Conservation (phyloP, 2,888 invertebrate species). For the Limulus polyphemus region DNA sequence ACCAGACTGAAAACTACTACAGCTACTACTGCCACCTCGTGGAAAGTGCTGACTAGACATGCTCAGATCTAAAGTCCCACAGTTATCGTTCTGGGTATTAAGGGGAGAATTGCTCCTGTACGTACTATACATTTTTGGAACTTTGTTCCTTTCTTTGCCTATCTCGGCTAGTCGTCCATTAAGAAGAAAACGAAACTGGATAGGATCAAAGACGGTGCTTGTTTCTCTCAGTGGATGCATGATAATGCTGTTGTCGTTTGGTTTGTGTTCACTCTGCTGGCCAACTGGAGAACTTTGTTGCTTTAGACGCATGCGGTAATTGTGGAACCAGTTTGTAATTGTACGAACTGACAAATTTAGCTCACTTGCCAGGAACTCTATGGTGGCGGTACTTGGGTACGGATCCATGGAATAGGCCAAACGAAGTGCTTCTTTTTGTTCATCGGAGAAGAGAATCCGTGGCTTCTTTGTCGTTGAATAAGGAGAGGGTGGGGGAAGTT, state of each 20-base stretch:
- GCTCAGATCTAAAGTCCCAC: conserved; percentile 52
- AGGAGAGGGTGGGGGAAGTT: conserved; percentile 12
- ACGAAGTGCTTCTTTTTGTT: conserved; percentile 90
- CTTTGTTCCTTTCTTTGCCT: conserved; percentile 14
- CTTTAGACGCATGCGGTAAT: conserved; percentile 95
- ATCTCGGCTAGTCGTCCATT: conserved; percentile 71
- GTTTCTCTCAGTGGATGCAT: conserved; percentile 14
- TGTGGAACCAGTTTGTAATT: conserved; percentile 99
- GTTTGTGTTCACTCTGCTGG: conserved; percentile 5
- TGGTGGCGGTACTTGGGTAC: conserved; percentile 90
- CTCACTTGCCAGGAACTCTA: conserved; percentile 86
- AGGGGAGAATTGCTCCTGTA: conserved; percentile 17
- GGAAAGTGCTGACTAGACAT: conserved; percentile 36
- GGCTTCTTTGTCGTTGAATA: conserved; percentile 69
- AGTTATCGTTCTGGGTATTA: conserved; percentile 24
- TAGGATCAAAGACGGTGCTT: conserved; percentile 57
- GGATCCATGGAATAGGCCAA: conserved; percentile 91
- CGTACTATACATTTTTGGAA: not conserved
- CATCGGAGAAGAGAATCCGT: conserved; percentile 90
- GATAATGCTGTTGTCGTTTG: conserved; percentile 1
- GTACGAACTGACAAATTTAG: conserved; percentile 83
- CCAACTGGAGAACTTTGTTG: conserved; percentile 47
- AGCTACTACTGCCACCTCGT: conserved; percentile 5
- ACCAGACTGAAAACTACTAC: no score
- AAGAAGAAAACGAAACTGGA: conserved; percentile 73